Conservation (phyloP, 2,113 vertebrate species). For the Egretta garzetta region DNA sequence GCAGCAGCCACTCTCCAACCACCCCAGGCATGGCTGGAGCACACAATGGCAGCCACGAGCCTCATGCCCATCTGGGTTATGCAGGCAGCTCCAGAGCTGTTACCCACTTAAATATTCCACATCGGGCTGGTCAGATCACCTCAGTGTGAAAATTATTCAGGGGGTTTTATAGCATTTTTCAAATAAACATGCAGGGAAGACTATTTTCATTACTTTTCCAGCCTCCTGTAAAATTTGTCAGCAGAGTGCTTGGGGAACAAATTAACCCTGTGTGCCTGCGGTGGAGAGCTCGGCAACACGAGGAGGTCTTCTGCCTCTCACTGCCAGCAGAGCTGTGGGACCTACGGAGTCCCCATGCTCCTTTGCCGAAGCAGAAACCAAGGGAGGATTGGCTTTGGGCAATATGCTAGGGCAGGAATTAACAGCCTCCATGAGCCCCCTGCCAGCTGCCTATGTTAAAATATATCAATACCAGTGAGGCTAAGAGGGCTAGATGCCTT, state of each 20-base stretch:
- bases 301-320: neutral
- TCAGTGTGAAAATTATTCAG: constrained; percentile 40
- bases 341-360: neutral
- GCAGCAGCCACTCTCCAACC: neutral
- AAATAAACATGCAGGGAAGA: constrained; percentile 9
- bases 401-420: neutral
- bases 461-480: neutral
- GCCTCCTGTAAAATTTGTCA: constrained; percentile 53
- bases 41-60: fast-evolving
- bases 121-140: neutral
- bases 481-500: neutral
- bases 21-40: neutral
- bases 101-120: neutral
- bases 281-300: neutral
- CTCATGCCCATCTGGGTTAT: neutral
- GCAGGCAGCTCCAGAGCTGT: neutral
- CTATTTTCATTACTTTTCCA: constrained; percentile 61
- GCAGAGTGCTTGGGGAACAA: constrained; percentile 6
- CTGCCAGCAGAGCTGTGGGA: fast-evolving
- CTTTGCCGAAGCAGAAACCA: neutral
- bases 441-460: fast-evolving
- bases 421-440: neutral
- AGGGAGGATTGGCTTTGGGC: neutral
- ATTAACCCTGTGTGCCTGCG: neutral
- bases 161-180: constrained; percentile 47